Evolutionary conservation across 1,140 invertebrate species (phyloP).

Genomic region (Geopemphigus sp.): DNA sequence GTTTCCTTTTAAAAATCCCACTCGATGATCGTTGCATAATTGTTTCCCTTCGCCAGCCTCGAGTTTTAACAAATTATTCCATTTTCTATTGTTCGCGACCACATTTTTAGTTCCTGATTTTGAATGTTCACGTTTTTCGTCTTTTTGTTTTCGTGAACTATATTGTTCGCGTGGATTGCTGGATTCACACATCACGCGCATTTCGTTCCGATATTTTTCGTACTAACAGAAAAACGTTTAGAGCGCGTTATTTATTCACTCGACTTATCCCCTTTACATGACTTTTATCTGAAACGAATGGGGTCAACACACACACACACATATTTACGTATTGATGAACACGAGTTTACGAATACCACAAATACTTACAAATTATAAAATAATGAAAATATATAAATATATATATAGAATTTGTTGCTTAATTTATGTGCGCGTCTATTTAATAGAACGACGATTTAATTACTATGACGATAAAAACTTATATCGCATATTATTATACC

Average conservation of each 20-base stretch:
- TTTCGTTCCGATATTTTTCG: too few species aligned
- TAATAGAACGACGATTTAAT: background rate
- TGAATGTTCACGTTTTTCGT: too few species aligned
- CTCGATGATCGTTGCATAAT: too few species aligned
- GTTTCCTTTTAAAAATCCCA: too few species aligned
- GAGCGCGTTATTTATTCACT: background rate
- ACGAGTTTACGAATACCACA: background rate
- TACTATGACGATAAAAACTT: constrained; percentile 7
- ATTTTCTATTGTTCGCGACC: background rate
- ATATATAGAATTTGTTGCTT: background rate
- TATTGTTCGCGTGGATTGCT: background rate
- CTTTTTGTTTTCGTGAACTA: background rate
- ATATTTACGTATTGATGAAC: background rate
- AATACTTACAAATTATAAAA: constrained; percentile 1
- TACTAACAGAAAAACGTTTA: too few species aligned
- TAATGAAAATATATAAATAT: background rate
- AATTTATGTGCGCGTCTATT: background rate
- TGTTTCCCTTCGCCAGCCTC: background rate
- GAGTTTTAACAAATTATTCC: background rate
- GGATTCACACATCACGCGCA: too few species aligned
- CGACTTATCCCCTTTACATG: background rate
- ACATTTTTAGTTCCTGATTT: background rate
- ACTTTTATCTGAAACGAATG: constrained; percentile 5
- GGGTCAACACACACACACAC: background rate
- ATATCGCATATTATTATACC: background rate